Percentiles rank a stretch among this genome's conserved stretches.
phyloP scores from a whole-genome alignment of 2,797 vertebrate species.

The Spinus olivaceus region DNA sequence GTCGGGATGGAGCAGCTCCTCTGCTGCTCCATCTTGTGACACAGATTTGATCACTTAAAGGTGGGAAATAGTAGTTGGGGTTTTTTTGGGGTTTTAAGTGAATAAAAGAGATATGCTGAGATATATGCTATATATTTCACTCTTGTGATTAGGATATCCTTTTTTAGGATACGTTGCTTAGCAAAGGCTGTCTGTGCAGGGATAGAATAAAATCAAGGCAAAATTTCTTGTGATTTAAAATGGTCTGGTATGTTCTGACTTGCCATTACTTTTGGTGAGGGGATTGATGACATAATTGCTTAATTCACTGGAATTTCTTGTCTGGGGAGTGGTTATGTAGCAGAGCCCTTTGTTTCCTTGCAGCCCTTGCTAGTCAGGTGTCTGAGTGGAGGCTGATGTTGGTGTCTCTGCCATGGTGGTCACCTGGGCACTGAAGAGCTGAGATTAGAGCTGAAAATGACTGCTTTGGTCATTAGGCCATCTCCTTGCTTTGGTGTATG shows the following conservation, averaged over 20 bases:
- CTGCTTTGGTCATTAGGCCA: not conserved
- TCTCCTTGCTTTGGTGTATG: not conserved
- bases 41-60: not conserved
- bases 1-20: not conserved
- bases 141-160: not conserved
- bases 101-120: not conserved
- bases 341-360: not conserved
- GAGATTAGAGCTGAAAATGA: not conserved
- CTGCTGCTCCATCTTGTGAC: not conserved
- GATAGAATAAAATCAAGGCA: not conserved
- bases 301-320: not conserved
- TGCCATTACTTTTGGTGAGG: not conserved
- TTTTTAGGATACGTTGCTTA: not conserved
- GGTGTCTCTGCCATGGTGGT: not conserved
- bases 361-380: not conserved
- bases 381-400: not conserved
- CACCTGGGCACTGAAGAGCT: not conserved
- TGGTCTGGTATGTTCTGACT: not conserved
- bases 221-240: not conserved
- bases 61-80: not conserved
- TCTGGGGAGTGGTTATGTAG: not conserved
- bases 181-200: not conserved
- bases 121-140: not conserved
- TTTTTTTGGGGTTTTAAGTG: not conserved
- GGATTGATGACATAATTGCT: not conserved